These are phyloP conservation scores for Hirtodrosophila confusa DNA, from an alignment of 2,888 invertebrate species.

Conservation along the genomic window DNA sequence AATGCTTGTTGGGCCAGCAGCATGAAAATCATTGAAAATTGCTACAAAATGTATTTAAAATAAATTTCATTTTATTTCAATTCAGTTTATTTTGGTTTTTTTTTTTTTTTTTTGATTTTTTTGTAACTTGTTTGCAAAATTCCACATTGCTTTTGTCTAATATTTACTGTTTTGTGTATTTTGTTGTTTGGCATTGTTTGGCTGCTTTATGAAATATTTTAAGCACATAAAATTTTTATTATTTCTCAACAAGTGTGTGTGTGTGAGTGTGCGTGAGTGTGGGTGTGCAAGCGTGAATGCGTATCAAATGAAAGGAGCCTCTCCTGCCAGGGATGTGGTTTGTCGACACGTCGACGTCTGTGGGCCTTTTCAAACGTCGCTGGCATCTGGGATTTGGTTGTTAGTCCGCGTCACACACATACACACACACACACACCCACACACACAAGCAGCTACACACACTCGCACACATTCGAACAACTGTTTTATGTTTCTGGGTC, in stretches of 20 bases:
- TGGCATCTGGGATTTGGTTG: constrained; percentile 59
- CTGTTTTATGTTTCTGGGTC: constrained; percentile 41
- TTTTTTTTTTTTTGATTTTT: constrained; percentile 6
- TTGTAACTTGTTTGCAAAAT: constrained; percentile 29
- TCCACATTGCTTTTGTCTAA: constrained; percentile 45
- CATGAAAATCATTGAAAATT: constrained; percentile 15
- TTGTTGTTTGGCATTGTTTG: constrained; percentile 56
- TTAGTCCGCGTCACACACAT: constrained; percentile 28
- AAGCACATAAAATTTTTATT: constrained; percentile 72
- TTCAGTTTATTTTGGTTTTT: constrained; percentile 5
- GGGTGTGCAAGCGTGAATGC: constrained; percentile 4
- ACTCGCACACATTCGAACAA: constrained; percentile 5
- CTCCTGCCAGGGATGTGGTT: constrained; percentile 20
- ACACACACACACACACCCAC: constrained; percentile 9
- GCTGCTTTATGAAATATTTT: constrained; percentile 65
- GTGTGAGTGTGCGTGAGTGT: constrained; percentile 4
- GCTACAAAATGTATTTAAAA: constrained; percentile 42
- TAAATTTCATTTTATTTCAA: constrained; percentile 22
- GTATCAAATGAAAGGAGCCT: constrained; percentile 14
- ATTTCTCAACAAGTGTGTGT: constrained; percentile 53
- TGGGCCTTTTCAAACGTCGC: constrained; percentile 26
- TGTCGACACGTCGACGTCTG: constrained; percentile 39
- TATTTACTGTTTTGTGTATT: constrained; percentile 18
- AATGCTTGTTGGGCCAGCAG: not conserved
- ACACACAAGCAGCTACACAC: not conserved